Evolutionary conservation across 1,140 invertebrate genomes (phyloP).

Genomic region (Panagrolaimus sp.): DNA sequence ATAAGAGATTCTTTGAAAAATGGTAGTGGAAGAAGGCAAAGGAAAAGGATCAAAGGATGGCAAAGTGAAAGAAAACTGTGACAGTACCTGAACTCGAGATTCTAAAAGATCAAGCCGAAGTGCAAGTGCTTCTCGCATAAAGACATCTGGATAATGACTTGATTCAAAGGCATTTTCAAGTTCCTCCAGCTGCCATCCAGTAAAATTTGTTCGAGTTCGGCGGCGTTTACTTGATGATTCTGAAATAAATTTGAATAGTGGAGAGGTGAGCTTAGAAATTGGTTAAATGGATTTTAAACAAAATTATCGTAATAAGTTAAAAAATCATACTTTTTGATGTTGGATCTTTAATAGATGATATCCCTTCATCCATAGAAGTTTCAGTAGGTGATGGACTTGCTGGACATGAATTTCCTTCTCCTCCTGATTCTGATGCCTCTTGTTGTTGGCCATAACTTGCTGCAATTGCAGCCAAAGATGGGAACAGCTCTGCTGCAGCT

Average conservation of each 20-base stretch:
- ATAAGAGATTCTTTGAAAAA: too few relatives aligned
- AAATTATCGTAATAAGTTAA: background rate
- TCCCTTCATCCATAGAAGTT: background rate
- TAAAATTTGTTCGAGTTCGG: conserved; percentile 94
- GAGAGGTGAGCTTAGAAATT: too few relatives aligned
- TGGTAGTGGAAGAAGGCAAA: too few relatives aligned
- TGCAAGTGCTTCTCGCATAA: conserved; percentile 91
- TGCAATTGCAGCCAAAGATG: background rate
- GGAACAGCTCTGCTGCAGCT: too few relatives aligned
- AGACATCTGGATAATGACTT: conserved; percentile 93
- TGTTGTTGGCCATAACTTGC: background rate
- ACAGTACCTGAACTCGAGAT: conserved; percentile 82
- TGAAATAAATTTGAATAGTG: background rate
- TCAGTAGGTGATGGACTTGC: background rate
- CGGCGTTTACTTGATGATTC: conserved; percentile 34
- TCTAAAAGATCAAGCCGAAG: conserved; percentile 91
- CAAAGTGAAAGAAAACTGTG: background rate
- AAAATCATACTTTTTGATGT: background rate
- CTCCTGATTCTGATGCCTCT: background rate
- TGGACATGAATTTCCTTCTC: background rate
- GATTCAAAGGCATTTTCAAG: conserved; percentile 89
- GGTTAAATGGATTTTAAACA: too few relatives aligned
- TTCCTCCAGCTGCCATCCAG: conserved; percentile 96
- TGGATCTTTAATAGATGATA: background rate
- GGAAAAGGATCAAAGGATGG: too few relatives aligned